These are phyloP conservation scores for Erpetoichthys calabaricus DNA, from an alignment of 2,797 vertebrate genomes.

Conservation along the genomic window DNA sequence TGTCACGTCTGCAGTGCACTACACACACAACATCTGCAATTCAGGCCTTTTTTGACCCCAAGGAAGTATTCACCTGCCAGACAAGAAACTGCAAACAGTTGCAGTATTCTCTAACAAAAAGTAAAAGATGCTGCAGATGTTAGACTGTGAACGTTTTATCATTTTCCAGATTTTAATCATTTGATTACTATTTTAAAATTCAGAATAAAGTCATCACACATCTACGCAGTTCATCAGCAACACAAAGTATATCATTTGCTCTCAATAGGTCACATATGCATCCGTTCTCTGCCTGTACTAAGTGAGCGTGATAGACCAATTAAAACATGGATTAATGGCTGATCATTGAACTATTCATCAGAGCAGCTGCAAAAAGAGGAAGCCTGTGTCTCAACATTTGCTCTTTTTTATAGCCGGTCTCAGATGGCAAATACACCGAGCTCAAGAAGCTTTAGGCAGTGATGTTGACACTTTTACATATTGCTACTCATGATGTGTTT, in stretches of 20 bases:
- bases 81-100: too few species aligned
- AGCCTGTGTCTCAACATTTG: conserved; percentile 1
- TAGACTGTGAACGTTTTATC: too few species aligned
- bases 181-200: too few species aligned
- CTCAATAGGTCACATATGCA: conserved; percentile 5
- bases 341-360: conserved; percentile 12
- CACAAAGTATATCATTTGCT: not conserved
- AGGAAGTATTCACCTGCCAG: too few species aligned
- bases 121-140: too few species aligned
- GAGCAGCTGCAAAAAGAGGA: not conserved
- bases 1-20: too few species aligned
- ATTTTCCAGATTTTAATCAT: too few species aligned
- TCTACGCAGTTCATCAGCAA: too few species aligned
- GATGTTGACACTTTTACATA: not conserved
- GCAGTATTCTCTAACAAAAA: too few species aligned
- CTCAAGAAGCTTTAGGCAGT: not conserved
- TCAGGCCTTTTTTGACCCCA: too few species aligned
- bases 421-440: conserved; percentile 1
- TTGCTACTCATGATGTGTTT: conserved; percentile 2
- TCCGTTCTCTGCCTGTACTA: conserved; percentile 11
- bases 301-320: conserved; percentile 14
- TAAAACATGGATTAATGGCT: conserved; percentile 17
- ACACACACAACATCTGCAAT: too few species aligned
- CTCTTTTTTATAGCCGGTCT: not conserved
- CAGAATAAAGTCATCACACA: too few species aligned